Evolutionary conservation across 2,797 vertebrate species (phyloP), one percentile per base, ranked within the genome.

Genomic region (Cyprinella venusta): DNA sequence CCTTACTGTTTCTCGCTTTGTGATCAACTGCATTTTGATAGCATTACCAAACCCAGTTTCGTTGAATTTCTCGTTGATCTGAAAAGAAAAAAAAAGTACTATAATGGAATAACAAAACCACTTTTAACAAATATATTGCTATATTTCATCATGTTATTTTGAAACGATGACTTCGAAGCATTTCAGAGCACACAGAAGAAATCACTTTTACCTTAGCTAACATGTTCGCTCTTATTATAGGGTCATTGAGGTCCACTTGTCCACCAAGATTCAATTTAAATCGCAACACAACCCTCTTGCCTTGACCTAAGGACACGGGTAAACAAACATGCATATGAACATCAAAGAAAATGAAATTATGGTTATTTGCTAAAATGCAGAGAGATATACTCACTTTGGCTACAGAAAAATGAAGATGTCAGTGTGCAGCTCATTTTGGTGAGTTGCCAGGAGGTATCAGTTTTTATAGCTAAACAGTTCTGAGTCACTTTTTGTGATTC

Each of bases 51-150:
- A 5, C 2, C 21, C 30, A 56, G 4, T 33, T 30, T 70, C 3
- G 65, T 70, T 54, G 4, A 80, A 24, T 40, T 70, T 40, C 2
- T 69, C n/a, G 1, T 69, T 70, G 48, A 80, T 70, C 78, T 80
- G 65, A 67, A 68, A 5, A 5, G n/a, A n/a, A 30, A 5, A n/a
- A 33, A 38, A 52, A 59, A 61, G 0, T 0, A 59, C 6, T 13
- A 24, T 5, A 59, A 33, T 30, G 33, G 18, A 63, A 64, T 45
- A 64, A 38, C 12, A 61, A 40, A 76, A 38, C 21, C 0, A 12
- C 15, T 61, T 54, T 21, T 33, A 9, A 52, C 69, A 50, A 30
- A 72, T 10, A 9, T 21, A 19, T 36, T 74, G 30, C 4, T 24
- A 48, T 19, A 50, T 71, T 24, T 70, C 6, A 26, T 21, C 12